Conservation (phyloP, 2,888 invertebrate species). For the Coenonympha arcania region DNA sequence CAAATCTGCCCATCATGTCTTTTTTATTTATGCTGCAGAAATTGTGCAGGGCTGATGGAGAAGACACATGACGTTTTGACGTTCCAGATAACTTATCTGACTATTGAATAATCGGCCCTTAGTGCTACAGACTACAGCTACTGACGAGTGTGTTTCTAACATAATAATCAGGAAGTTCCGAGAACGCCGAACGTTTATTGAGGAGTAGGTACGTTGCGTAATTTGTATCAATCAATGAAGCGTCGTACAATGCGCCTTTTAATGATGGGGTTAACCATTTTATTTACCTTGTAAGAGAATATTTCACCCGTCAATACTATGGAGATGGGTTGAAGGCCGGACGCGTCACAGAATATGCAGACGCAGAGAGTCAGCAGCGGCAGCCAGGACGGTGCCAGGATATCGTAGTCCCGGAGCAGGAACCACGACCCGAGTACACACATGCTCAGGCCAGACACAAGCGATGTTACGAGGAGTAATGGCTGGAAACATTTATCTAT, state of each 20-base stretch:
- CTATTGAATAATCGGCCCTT: no score
- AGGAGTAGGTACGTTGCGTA: not conserved
- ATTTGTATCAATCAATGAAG: not conserved
- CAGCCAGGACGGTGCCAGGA: conserved; percentile 58
- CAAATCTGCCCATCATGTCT: no score
- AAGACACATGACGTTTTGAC: no score
- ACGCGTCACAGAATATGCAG: conserved; percentile 66
- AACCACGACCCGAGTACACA: conserved; percentile 58
- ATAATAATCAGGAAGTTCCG: no score
- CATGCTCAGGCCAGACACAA: conserved; percentile 60
- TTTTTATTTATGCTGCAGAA: no score
- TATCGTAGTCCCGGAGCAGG: conserved; percentile 39
- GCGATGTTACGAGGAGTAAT: conserved; percentile 46
- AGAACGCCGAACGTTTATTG: not conserved
- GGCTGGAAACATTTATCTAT: conserved; percentile 42
- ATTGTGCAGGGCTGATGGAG: no score
- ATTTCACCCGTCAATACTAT: conserved; percentile 69
- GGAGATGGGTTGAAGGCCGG: conserved; percentile 70
- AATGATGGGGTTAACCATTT: not conserved
- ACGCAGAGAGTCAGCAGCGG: conserved; percentile 65
- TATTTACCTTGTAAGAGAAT: conserved; percentile 61
- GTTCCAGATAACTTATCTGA: no score
- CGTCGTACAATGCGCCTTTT: not conserved
- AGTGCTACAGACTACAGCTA: no score
- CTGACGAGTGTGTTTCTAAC: no score